Evolutionary conservation across 2,797 vertebrate genomes (phyloP), one percentile per base, ranked within the genome.

Genomic region (Euphonia xanthogaster): DNA sequence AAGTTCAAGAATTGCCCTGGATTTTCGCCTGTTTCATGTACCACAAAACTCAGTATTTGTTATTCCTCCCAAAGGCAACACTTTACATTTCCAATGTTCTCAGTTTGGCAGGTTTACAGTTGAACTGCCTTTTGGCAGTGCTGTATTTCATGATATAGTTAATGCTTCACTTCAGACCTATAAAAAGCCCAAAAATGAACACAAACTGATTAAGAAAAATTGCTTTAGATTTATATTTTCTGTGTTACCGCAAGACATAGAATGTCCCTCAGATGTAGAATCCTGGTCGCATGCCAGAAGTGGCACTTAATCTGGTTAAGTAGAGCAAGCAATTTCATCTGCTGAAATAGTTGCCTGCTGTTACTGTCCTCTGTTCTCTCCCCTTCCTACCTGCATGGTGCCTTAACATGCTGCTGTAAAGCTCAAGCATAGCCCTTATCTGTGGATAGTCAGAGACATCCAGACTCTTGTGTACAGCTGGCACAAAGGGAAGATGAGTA

Each of bases 81-180:
- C 42, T 86, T 88, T 62, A 86, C 31, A 51, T 90, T 96, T 96
- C 71, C 57, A 87, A 33, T 19, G 27, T 55, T 88, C 53, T 86
- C 71, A 86, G n/a, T 20, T 63, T 31, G 39, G 14, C 65, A 82
- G 63, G 15, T 88, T 94, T 90, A 72, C 35, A 72, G 73, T 68
- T 37, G 35, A 90, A 25, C 30, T 68, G 48, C 55, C 54, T 86
- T 93, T 84, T 86, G 60, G 27, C 77, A 65, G 28, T 45, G n/a
- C 42, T 55, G 33, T 88, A 85, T 76, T 90, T 93, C 60, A 37
- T 57, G 39, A 28, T 71, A 25, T 6, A 57, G 62, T 79, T 86
- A 71, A 71, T 85, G 82, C 60, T 90, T 53, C 50, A 79, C 60
- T 63, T 84, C 83, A 85, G 78, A 89, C 45, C 45, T 44, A 4